Percentiles rank a stretch among this genome's conserved stretches.
phyloP scores from a whole-genome alignment of 1,140 invertebrate genomes.

The Leucophenga varia region DNA sequence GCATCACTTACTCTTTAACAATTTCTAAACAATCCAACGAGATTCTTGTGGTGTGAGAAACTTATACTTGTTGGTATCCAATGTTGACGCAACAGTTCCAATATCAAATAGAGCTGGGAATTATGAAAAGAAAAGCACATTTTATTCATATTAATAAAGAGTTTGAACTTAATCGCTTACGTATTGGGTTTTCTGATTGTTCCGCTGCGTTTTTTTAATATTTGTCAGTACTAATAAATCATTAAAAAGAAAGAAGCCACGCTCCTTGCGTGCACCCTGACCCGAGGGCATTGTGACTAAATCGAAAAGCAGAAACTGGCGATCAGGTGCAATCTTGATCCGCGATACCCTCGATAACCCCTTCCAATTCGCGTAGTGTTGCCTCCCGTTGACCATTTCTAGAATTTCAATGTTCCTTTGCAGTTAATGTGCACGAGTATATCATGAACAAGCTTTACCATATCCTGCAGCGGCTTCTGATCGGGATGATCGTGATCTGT shows the following conservation, averaged over 20 bases:
- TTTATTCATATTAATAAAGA: too few relatives aligned
- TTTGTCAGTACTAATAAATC: conserved; percentile 92
- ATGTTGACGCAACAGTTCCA: conserved; percentile 70
- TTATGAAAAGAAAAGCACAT: too few relatives aligned
- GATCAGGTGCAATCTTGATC: conserved; percentile 70
- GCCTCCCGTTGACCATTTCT: conserved; percentile 82
- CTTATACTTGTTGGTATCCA: conserved; percentile 96
- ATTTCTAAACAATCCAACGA: conserved; percentile 89
- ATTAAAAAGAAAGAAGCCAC: conserved; percentile 91
- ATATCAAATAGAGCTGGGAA: conserved; percentile 68
- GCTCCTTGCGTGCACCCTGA: conserved; percentile 85
- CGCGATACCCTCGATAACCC: conserved; percentile 71
- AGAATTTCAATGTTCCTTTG: conserved; percentile 76
- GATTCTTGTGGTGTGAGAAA: conserved; percentile 87
- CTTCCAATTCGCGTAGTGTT: conserved; percentile 78
- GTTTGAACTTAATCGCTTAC: too few relatives aligned
- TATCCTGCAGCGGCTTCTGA: conserved; percentile 76
- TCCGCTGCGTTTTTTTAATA: conserved; percentile 86
- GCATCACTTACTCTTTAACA: conserved; percentile 80
- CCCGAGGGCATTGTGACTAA: conserved; percentile 80
- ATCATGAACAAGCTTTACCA: conserved; percentile 88
- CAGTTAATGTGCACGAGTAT: conserved; percentile 91
- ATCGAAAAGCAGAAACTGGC: conserved; percentile 81
- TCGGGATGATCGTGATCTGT: conserved; percentile 86
- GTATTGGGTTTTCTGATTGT: conserved; percentile 81